Evolutionary conservation across 2,797 vertebrate genomes (phyloP).

Genomic region (Strix occidentalis): DNA sequence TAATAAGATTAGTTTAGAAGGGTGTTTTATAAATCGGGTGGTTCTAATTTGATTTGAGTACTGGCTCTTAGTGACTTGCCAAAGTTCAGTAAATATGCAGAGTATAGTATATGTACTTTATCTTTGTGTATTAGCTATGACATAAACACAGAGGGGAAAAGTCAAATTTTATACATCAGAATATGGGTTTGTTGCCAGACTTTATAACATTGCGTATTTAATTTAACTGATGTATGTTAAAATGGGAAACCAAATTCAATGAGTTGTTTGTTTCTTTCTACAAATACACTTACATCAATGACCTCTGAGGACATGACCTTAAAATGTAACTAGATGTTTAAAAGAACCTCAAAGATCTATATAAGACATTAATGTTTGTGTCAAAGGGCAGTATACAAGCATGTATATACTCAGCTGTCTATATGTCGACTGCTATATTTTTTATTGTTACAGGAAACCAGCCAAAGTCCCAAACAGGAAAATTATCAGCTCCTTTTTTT

Average conservation of each 20-base stretch:
- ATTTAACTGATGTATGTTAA: slow-evolving; percentile 69
- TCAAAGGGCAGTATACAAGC: slow-evolving; percentile 58
- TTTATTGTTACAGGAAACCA: slow-evolving; percentile 71
- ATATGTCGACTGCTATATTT: slow-evolving; percentile 54
- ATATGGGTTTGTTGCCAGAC: slow-evolving; percentile 60
- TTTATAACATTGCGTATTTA: slow-evolving; percentile 41
- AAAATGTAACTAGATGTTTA: slow-evolving; percentile 68
- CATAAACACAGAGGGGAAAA: slow-evolving; percentile 64
- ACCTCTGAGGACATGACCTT: slow-evolving; percentile 70
- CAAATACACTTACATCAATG: slow-evolving; percentile 64
- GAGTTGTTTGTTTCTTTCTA: slow-evolving; percentile 69
- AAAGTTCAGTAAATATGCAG: slow-evolving; percentile 64
- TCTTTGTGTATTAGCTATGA: slow-evolving; percentile 60
- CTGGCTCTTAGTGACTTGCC: slow-evolving; percentile 39
- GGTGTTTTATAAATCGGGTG: slow-evolving; percentile 35
- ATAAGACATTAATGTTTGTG: slow-evolving; percentile 69
- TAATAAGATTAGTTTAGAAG: slow-evolving; percentile 54
- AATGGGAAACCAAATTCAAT: slow-evolving; percentile 65
- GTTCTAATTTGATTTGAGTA: slow-evolving; percentile 62
- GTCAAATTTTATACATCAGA: slow-evolving; percentile 62
- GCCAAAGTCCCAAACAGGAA: slow-evolving; percentile 71
- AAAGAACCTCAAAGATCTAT: slow-evolving; percentile 67
- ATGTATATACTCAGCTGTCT: slow-evolving; percentile 67
- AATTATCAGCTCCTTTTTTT: slow-evolving; percentile 23
- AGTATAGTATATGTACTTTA: slow-evolving; percentile 48